These are phyloP conservation scores for Sycon ciliatum DNA, from an alignment of 37 sponge, comb jelly and placozoan species.

Conservation along the genomic window DNA sequence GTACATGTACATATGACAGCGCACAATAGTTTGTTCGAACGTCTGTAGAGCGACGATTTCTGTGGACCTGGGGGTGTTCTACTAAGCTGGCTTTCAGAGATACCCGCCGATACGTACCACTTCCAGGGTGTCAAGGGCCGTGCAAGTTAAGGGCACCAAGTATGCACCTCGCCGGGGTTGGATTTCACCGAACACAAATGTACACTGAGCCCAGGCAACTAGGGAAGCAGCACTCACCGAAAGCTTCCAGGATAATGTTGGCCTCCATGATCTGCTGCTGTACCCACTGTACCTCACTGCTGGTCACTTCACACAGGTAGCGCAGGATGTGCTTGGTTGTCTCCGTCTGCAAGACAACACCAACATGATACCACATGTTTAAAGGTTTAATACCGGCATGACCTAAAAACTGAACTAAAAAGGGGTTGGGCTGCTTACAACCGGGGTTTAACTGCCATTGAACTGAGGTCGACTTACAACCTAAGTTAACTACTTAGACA, in stretches of 20 bases:
- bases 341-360: slow-evolving; percentile 58
- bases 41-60: neutral
- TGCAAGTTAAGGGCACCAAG: too few relatives aligned
- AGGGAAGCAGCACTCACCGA: slow-evolving; percentile 45
- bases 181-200: too few relatives aligned
- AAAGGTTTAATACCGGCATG: too few relatives aligned
- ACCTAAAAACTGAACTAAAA: too few relatives aligned
- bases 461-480: too few relatives aligned
- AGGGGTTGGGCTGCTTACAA: too few relatives aligned
- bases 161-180: too few relatives aligned
- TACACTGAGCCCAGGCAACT: neutral
- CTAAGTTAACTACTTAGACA: too few relatives aligned
- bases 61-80: neutral
- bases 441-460: too few relatives aligned
- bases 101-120: neutral
- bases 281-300: slow-evolving; percentile 71
- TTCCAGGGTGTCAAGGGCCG: too few relatives aligned
- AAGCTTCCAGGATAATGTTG: slow-evolving; percentile 83
- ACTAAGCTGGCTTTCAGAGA: neutral
- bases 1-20: neutral
- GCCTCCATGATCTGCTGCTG: slow-evolving; percentile 93
- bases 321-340: slow-evolving; percentile 90
- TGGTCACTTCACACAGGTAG: slow-evolving; percentile 81
- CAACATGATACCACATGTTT: neutral
- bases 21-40: neutral